A percentile compares a stretch with the other conserved stretches of the same genome.
These are phyloP conservation scores for Heliconius hewitsoni DNA, from an alignment of 1,140 invertebrate genomes.

Conservation along the genomic window DNA sequence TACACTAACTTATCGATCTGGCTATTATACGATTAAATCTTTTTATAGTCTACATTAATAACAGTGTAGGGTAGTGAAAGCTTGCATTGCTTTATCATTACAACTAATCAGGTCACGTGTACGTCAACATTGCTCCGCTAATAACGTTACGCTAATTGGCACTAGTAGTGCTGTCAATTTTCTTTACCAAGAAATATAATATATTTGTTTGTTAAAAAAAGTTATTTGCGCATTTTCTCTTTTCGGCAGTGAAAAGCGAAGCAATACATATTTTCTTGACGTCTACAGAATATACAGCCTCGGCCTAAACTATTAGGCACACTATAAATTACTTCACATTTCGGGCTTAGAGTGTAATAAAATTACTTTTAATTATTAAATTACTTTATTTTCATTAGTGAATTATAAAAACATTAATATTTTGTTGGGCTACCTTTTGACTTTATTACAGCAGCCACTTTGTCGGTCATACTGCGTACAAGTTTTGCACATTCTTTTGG, in stretches of 20 bases:
- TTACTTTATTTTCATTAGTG: background rate
- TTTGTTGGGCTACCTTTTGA: background rate
- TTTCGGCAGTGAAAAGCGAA: background rate
- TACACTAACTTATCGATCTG: slow-evolving; percentile 10
- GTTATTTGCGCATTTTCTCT: background rate
- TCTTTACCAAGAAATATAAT: background rate
- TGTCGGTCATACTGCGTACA: background rate
- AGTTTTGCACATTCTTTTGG: background rate
- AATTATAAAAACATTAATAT: background rate
- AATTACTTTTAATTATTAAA: background rate
- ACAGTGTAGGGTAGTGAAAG: slow-evolving; percentile 1
- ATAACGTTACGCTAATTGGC: slow-evolving; percentile 9
- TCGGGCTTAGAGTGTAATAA: background rate
- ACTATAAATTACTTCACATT: background rate
- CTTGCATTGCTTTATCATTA: slow-evolving; percentile 24
- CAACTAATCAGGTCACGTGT: slow-evolving; percentile 17
- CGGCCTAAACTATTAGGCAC: background rate
- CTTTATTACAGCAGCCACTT: background rate
- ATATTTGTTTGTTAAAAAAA: background rate
- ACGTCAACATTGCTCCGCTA: slow-evolving; percentile 18
- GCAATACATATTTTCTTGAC: background rate
- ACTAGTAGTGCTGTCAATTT: background rate
- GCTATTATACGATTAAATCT: background rate
- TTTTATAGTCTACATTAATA: background rate
- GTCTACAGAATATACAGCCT: background rate